Evolutionary conservation across 2,888 invertebrate species (phyloP).

Genomic region (Mesoligia furuncula): DNA sequence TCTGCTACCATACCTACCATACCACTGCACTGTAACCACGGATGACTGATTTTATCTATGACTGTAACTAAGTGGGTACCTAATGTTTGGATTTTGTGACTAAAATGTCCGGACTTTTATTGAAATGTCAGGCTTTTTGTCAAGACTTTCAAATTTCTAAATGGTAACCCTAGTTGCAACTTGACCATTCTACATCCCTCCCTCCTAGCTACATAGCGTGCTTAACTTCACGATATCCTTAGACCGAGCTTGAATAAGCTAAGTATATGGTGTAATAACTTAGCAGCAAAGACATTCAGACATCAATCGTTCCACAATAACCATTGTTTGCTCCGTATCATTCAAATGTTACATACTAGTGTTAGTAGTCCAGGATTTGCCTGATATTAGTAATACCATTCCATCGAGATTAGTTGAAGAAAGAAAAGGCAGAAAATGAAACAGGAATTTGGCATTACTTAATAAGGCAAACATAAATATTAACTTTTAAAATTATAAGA

Average conservation of each 20-base stretch:
- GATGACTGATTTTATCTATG: too few relatives aligned
- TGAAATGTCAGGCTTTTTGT: too few relatives aligned
- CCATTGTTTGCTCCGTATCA: constrained; percentile 70
- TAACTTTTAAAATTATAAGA: background rate
- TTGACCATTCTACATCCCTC: too few relatives aligned
- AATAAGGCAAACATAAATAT: too few relatives aligned
- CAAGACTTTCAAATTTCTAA: too few relatives aligned
- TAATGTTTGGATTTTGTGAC: too few relatives aligned
- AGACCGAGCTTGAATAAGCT: constrained; percentile 19
- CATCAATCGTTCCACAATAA: constrained; percentile 70
- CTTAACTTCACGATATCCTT: constrained; percentile 1
- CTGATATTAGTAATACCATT: background rate
- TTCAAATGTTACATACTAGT: constrained; percentile 62
- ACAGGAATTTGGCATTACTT: background rate
- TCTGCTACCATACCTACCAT: too few relatives aligned
- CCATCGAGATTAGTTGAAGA: background rate
- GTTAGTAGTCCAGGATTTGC: constrained; percentile 1
- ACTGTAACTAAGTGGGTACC: too few relatives aligned
- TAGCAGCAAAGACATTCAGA: constrained; percentile 45
- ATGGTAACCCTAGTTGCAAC: too few relatives aligned
- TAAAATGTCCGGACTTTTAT: too few relatives aligned
- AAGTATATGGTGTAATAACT: constrained; percentile 40
- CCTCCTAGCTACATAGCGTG: too few relatives aligned
- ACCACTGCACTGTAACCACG: too few relatives aligned
- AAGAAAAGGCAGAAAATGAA: background rate